These are phyloP conservation scores for Drosophila rhopaloa DNA, from an alignment of 1,140 invertebrate species.

Conservation along the genomic window DNA sequence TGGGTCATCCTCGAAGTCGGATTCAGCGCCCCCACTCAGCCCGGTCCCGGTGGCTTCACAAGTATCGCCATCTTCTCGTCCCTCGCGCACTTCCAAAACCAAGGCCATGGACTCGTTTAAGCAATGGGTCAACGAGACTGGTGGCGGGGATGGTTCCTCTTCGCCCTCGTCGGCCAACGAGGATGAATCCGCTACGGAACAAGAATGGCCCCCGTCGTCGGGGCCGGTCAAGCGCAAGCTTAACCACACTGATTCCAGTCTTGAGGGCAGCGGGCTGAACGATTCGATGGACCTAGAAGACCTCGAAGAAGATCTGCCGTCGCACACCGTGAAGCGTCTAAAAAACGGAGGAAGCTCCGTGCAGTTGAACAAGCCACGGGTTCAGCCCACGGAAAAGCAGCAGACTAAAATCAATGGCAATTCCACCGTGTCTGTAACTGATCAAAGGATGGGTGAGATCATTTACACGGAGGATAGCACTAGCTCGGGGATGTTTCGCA, in stretches of 20 bases:
- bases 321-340: constrained; percentile 79
- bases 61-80: constrained; percentile 85
- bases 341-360: constrained; percentile 82
- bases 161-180: constrained; percentile 71
- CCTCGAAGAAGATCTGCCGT: constrained; percentile 77
- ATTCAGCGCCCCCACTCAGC: constrained; percentile 36
- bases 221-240: constrained; percentile 73
- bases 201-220: constrained; percentile 66
- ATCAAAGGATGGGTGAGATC: constrained; percentile 75
- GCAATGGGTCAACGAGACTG: constrained; percentile 86
- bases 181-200: constrained; percentile 63
- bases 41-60: constrained; percentile 41
- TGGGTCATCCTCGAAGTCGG: constrained; percentile 14
- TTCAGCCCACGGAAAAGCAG: constrained; percentile 36
- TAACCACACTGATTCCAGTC: constrained; percentile 71
- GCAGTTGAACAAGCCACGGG: constrained; percentile 72
- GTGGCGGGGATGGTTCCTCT: constrained; percentile 54
- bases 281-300: constrained; percentile 73
- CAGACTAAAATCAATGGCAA: constrained; percentile 66
- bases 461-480: constrained; percentile 81
- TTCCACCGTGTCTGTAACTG: constrained; percentile 25
- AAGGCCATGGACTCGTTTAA: constrained; percentile 94
- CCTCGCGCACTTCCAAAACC: constrained; percentile 91
- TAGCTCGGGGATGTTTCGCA: constrained; percentile 77
- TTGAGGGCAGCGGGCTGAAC: constrained; percentile 63